These are phyloP conservation scores for Cryptotermes secundus DNA, from an alignment of 1,140 invertebrate genomes.

Conservation along the genomic window DNA sequence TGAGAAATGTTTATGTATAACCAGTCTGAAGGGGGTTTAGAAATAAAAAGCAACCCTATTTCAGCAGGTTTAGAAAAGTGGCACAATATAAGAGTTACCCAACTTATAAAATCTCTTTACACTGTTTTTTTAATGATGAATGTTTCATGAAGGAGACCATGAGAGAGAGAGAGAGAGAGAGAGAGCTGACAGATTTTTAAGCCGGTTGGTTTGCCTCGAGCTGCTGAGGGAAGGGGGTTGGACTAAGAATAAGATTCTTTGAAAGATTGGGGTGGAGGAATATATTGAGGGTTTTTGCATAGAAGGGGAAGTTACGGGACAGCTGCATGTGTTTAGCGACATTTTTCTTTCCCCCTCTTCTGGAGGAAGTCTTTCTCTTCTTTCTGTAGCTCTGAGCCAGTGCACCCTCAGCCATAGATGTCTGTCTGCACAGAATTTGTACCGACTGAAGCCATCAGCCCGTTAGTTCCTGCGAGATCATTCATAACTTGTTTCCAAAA, in stretches of 20 bases:
- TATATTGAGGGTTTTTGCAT: constrained; percentile 12
- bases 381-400: not conserved
- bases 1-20: constrained; percentile 12
- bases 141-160: constrained; percentile 15
- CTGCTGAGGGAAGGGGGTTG: not conserved
- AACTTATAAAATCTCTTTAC: constrained; percentile 10
- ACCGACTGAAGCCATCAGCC: no score
- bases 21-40: not conserved
- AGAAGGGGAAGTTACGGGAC: not conserved
- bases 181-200: not conserved
- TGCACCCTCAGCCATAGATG: no score
- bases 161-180: not conserved
- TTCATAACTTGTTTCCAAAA: no score
- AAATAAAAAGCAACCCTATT: not conserved
- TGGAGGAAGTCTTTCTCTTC: not conserved
- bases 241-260: not conserved
- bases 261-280: not conserved
- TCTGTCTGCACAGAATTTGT: no score
- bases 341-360: not conserved
- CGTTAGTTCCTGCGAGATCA: no score
- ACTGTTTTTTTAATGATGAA: constrained; percentile 7
- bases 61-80: not conserved
- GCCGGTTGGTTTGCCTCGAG: not conserved
- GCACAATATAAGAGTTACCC: not conserved
- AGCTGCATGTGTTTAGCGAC: constrained; percentile 14